These are phyloP conservation scores for Eupsilia transversa DNA, from an alignment of 2,888 invertebrate genomes.

Conservation along the genomic window DNA sequence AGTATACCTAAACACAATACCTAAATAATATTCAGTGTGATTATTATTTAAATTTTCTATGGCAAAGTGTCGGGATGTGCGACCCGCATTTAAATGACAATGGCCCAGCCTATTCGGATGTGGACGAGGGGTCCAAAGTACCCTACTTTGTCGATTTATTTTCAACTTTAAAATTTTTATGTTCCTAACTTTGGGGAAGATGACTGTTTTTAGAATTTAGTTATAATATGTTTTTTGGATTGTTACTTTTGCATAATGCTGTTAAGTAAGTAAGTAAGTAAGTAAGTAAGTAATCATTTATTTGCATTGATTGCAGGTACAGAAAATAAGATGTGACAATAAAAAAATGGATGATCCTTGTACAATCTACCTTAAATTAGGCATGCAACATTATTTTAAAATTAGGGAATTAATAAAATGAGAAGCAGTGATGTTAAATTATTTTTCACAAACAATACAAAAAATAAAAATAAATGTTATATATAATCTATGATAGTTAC, in stretches of 20 bases:
- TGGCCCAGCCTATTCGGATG: constrained; percentile 65
- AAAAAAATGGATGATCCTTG: too few relatives aligned
- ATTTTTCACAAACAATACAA: too few relatives aligned
- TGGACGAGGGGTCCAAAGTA: constrained; percentile 65
- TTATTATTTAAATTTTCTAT: constrained; percentile 85
- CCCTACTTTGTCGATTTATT: constrained; percentile 67
- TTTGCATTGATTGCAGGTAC: too few relatives aligned
- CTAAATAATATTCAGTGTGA: constrained; percentile 69
- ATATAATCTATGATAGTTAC: too few relatives aligned
- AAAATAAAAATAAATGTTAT: too few relatives aligned
- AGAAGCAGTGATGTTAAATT: too few relatives aligned
- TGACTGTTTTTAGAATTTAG: constrained; percentile 24
- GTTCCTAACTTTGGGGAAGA: constrained; percentile 55
- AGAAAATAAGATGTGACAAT: too few relatives aligned
- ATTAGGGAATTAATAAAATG: too few relatives aligned
- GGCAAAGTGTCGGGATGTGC: constrained; percentile 75
- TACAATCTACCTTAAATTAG: too few relatives aligned
- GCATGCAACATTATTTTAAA: too few relatives aligned
- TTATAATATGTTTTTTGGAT: background rate
- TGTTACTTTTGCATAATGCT: constrained; percentile 19
- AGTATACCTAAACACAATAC: constrained; percentile 47
- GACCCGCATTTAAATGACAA: constrained; percentile 86
- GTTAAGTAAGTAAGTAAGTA: too few relatives aligned
- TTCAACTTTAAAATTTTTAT: constrained; percentile 67
- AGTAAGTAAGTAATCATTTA: too few relatives aligned